phyloP scores from a whole-genome alignment of 2,113 vertebrate species.

The Geococcyx californianus region DNA sequence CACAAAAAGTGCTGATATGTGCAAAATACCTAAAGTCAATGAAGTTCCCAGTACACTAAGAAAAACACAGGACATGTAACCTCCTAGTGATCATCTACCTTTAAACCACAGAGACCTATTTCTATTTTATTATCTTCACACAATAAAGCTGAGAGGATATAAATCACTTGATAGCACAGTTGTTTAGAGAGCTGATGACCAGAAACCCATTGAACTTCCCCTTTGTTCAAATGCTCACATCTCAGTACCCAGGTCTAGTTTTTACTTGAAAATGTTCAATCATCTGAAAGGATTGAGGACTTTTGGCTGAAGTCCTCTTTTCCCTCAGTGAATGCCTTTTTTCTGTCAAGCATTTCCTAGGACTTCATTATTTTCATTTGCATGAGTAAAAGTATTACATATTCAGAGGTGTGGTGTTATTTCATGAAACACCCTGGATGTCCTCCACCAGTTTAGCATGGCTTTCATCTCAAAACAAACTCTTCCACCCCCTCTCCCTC shows the following conservation, averaged over 20 bases:
- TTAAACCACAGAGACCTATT: not conserved
- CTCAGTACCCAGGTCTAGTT: not conserved
- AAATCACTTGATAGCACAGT: not conserved
- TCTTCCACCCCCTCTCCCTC: not conserved
- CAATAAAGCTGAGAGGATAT: not conserved
- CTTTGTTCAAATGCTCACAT: not conserved
- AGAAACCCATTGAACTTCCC: not conserved
- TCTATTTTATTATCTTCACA: not conserved
- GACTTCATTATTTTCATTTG: not conserved
- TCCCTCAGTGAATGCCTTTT: not conserved
- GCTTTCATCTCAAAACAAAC: not conserved
- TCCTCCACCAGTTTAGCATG: not conserved
- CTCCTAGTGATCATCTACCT: not conserved
- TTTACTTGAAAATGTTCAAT: not conserved
- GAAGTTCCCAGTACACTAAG: not conserved
- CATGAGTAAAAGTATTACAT: not conserved
- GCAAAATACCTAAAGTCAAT: not conserved
- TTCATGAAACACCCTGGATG: not conserved
- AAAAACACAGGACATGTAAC: not conserved
- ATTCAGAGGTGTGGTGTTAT: not conserved
- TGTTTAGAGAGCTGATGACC: too few species aligned
- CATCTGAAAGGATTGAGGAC: not conserved
- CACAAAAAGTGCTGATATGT: not conserved
- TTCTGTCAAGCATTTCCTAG: not conserved
- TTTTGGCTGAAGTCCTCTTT: not conserved